Percentiles rank a stretch among this genome's conserved stretches.
Evolutionary conservation across 2,113 vertebrate species (phyloP).

Genomic region (Hippolais icterina): DNA sequence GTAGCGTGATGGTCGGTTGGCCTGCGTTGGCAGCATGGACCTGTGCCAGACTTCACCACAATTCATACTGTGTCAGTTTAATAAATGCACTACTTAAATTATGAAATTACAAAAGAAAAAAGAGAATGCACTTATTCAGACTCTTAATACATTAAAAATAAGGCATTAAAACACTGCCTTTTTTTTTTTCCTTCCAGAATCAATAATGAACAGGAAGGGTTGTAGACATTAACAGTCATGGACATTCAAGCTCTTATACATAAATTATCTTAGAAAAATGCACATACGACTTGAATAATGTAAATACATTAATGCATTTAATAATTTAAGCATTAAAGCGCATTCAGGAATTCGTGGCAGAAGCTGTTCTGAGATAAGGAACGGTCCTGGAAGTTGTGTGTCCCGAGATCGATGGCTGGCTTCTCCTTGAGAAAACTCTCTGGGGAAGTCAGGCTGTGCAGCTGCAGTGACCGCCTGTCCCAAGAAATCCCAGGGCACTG

Average conservation of each 20-base stretch:
- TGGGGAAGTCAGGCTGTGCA: constrained; percentile 49
- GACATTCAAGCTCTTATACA: constrained; percentile 97
- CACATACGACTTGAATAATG: constrained; percentile 99
- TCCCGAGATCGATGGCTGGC: constrained; percentile 78
- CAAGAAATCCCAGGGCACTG: constrained; percentile 44
- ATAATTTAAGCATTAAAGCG: constrained; percentile 98
- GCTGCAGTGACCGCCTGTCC: constrained; percentile 15
- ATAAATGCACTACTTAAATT: constrained; percentile 99
- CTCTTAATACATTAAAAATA: constrained; percentile 98
- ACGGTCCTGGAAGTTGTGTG: constrained; percentile 72
- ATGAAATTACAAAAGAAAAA: constrained; percentile 99
- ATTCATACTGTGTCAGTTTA: constrained; percentile 90
- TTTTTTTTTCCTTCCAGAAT: constrained; percentile 95
- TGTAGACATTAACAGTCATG: constrained; percentile 94
- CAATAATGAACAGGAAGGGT: constrained; percentile 99
- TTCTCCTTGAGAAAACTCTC: constrained; percentile 77
- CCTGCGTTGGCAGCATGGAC: constrained; percentile 75
- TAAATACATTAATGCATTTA: constrained; percentile 99
- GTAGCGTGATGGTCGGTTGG: constrained; percentile 62
- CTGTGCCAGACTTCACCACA: constrained; percentile 82
- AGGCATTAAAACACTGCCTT: constrained; percentile 94
- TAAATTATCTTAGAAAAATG: constrained; percentile 99
- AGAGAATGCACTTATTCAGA: constrained; percentile 99
- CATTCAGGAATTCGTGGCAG: constrained; percentile 80
- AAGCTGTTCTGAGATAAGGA: constrained; percentile 81